A percentile compares a stretch with the other conserved stretches of the same genome.
Evolutionary conservation across 1,140 invertebrate genomes (phyloP).

Genomic region (Mamestra configurata): DNA sequence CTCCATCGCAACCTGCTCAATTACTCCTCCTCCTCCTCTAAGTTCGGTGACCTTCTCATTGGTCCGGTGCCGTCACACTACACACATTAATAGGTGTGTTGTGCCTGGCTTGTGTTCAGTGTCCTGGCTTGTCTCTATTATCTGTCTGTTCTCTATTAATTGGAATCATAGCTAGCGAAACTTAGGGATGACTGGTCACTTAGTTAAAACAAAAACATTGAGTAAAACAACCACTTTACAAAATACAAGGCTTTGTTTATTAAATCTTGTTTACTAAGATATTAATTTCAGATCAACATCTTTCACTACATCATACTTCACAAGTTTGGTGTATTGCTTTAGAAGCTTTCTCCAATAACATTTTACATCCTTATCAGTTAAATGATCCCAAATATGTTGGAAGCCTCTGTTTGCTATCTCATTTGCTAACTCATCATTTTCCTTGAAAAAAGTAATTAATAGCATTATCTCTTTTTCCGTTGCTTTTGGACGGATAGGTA

Average conservation of each 20-base stretch:
- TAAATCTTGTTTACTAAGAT: background rate
- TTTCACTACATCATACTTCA: conserved; percentile 91
- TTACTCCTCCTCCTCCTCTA: no score
- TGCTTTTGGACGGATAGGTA: conserved; percentile 94
- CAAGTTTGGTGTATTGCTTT: conserved; percentile 92
- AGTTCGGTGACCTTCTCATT: no score
- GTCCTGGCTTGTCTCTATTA: no score
- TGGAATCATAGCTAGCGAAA: no score
- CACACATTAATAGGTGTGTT: no score
- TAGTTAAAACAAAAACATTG: no score
- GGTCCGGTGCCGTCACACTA: no score
- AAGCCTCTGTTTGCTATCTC: conserved; percentile 95
- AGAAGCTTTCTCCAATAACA: conserved; percentile 97
- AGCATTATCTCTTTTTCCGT: conserved; percentile 91
- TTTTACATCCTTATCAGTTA: conserved; percentile 94
- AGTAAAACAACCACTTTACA: background rate
- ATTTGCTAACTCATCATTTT: conserved; percentile 92
- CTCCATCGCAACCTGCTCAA: no score
- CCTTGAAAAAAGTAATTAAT: conserved; percentile 93
- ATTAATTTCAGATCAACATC: conserved; percentile 88
- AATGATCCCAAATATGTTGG: conserved; percentile 94
- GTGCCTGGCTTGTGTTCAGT: no score
- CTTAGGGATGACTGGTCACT: no score
- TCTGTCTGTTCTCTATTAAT: no score
- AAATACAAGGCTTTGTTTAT: conserved; percentile 1